phyloP scores from a whole-genome alignment of 2,888 invertebrate species.

The Aquatica leii region DNA sequence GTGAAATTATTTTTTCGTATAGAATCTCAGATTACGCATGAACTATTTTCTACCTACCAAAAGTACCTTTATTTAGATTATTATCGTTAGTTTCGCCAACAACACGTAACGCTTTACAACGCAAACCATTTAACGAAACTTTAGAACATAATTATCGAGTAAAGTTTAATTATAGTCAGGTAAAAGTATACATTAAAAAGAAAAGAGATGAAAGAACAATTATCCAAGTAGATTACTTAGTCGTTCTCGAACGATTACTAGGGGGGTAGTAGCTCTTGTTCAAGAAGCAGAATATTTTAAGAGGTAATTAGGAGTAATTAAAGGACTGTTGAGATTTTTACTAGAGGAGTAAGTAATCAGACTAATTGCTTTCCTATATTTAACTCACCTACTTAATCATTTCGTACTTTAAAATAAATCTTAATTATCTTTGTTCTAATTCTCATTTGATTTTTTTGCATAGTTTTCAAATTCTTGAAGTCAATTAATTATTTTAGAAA shows the following conservation, averaged over 20 bases:
- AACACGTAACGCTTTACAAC: constrained; percentile 19
- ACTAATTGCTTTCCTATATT: constrained; percentile 48
- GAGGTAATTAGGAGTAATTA: constrained; percentile 51
- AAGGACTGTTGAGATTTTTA: constrained; percentile 45
- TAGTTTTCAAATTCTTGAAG: no score
- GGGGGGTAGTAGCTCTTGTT: constrained; percentile 13
- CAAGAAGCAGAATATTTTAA: constrained; percentile 41
- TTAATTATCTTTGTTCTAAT: no score
- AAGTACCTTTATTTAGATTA: constrained; percentile 14
- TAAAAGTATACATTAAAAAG: constrained; percentile 6
- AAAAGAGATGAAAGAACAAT: constrained; percentile 3
- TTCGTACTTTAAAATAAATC: background rate
- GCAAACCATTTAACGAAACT: no score
- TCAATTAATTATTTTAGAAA: no score
- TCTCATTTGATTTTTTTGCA: no score
- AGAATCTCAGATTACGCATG: constrained; percentile 40
- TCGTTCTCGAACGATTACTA: constrained; percentile 16
- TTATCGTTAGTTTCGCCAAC: constrained; percentile 29
- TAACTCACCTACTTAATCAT: constrained; percentile 33
- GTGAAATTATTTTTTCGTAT: constrained; percentile 39
- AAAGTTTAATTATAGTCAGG: background rate
- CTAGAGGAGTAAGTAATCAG: constrained; percentile 43
- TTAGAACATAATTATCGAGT: background rate
- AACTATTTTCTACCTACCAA: constrained; percentile 38
- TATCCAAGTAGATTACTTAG: constrained; percentile 21